A percentile compares a stretch with the other conserved stretches of the same genome.
Evolutionary conservation across 2,888 invertebrate genomes (phyloP).

Genomic region (Diarsia brunnea): DNA sequence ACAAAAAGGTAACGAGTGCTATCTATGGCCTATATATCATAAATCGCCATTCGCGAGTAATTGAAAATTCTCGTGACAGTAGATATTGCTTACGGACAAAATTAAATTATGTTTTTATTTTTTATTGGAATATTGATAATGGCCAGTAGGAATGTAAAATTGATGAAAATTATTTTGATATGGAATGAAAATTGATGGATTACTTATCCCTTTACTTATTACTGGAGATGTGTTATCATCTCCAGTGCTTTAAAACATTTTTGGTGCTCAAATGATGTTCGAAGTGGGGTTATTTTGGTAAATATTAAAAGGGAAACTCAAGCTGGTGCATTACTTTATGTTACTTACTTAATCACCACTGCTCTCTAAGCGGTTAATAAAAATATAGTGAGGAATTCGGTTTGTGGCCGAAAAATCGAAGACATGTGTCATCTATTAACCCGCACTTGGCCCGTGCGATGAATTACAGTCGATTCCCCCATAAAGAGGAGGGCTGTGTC

Average conservation of each 20-base stretch:
- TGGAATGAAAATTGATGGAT: constrained; percentile 10
- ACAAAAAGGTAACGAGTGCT: constrained; percentile 19
- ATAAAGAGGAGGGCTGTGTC: too few species aligned
- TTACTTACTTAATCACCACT: too few species aligned
- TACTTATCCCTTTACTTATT: too few species aligned
- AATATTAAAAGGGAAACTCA: too few species aligned
- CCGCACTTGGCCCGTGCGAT: background rate
- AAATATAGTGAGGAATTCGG: too few species aligned
- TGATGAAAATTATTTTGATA: background rate
- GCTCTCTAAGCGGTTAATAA: too few species aligned
- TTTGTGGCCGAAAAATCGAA: background rate
- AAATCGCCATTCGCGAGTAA: constrained; percentile 57
- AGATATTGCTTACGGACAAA: constrained; percentile 35
- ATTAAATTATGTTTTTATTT: constrained; percentile 51
- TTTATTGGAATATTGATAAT: constrained; percentile 18
- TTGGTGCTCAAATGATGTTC: too few species aligned
- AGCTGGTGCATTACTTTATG: too few species aligned
- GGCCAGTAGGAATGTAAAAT: constrained; percentile 4
- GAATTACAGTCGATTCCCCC: too few species aligned
- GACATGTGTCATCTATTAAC: background rate
- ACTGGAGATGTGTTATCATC: too few species aligned
- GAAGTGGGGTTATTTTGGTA: too few species aligned
- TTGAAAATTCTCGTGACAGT: constrained; percentile 59
- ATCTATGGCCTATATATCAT: constrained; percentile 34
- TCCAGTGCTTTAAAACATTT: too few species aligned